phyloP scores from a whole-genome alignment of 2,797 vertebrate genomes.

The Chrysocyon brachyurus region DNA sequence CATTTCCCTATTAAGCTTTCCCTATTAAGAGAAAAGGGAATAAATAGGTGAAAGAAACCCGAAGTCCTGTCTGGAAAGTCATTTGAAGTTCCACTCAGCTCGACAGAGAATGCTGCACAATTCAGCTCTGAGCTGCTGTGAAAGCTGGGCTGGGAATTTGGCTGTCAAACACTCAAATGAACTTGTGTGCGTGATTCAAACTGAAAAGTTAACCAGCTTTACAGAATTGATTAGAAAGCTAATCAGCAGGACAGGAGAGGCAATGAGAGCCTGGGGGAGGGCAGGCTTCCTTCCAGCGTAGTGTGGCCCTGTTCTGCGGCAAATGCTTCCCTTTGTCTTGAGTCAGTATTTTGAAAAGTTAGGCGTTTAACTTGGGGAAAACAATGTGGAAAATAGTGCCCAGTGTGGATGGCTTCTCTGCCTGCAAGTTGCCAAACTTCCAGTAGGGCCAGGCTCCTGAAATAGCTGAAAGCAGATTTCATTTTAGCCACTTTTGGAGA shows the following conservation, averaged over 20 bases:
- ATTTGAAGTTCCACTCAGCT: constrained; percentile 4
- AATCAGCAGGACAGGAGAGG: constrained; percentile 33
- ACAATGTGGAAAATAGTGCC: neutral
- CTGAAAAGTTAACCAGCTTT: constrained; percentile 73
- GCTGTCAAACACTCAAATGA: constrained; percentile 63
- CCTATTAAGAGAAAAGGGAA: neutral
- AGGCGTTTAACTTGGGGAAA: neutral
- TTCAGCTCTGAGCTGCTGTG: neutral
- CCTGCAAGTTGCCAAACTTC: neutral
- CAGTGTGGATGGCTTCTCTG: neutral
- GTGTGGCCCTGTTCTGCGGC: neutral
- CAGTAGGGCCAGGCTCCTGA: neutral
- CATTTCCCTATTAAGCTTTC: constrained; percentile 44
- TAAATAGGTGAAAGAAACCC: constrained; percentile 7
- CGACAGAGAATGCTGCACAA: neutral
- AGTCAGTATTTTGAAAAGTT: constrained; percentile 26
- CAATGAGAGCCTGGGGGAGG: neutral
- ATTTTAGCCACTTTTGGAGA: neutral
- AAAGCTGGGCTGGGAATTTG: neutral
- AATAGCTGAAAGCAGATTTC: neutral
- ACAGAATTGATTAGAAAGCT: constrained; percentile 72
- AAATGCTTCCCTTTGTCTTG: neutral
- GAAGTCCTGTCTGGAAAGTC: neutral
- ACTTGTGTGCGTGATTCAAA: constrained; percentile 61
- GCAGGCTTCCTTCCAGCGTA: neutral